Conservation (phyloP, 2,113 vertebrate species). For the Rhinolophus sinicus region DNA sequence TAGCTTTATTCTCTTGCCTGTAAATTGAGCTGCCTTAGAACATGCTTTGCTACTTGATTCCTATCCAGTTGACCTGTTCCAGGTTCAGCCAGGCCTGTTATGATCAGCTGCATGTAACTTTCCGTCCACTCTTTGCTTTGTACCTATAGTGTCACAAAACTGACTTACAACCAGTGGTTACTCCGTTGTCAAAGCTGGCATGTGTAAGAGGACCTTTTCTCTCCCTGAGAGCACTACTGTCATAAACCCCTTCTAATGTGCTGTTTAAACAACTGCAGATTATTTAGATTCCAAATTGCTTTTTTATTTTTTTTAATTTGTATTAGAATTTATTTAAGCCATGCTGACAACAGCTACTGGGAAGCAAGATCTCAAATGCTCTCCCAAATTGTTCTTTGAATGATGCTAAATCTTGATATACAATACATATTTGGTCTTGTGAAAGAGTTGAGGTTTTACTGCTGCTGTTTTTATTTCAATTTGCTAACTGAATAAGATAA, state of each 20-base stretch:
- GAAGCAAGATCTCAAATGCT: too few relatives aligned
- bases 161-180: background rate
- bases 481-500: background rate
- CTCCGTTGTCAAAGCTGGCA: background rate
- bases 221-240: background rate
- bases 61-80: background rate
- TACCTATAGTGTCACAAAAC: background rate
- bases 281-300: conserved; percentile 22
- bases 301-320: too few relatives aligned
- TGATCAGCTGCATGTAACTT: background rate
- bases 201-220: background rate
- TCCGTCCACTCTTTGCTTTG: background rate
- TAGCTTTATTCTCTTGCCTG: background rate
- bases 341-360: too few relatives aligned
- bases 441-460: background rate
- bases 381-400: background rate
- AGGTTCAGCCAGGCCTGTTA: background rate
- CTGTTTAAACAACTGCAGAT: background rate
- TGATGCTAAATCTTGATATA: background rate
- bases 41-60: background rate
- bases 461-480: background rate
- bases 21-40: background rate
- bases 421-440: background rate
- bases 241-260: background rate
- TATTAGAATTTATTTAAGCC: too few relatives aligned